Evolutionary conservation across 2,888 invertebrate species (phyloP), one percentile per base, ranked within the genome.

Genomic region (Chrysolina americana): DNA sequence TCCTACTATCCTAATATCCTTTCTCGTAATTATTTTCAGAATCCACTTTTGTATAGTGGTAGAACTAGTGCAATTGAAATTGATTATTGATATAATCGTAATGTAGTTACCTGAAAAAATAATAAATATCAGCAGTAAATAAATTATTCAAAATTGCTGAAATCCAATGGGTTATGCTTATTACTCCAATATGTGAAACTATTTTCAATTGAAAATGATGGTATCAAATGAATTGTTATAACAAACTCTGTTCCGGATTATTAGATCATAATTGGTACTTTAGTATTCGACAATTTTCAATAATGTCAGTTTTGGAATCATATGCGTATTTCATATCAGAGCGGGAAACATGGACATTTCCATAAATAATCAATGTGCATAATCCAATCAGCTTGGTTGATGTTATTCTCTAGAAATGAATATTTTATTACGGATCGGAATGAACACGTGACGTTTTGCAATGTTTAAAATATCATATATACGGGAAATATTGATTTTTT

Each of bases 241-340:
- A 50, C 19, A 9, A 50, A 19, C 5, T 50, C 19, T 62, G 48
- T 71, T 66, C 62, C 15, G 21, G 44, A n/a, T n/a, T 44, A 65
- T 73, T 36, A 59, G n/a, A 56, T 65, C 64, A 65, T 73, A 65
- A 73, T 69, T 73, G 56, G 59, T 56, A 65, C 23, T 59, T 69
- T 17, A 69, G 69, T 71, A 71, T 74, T 73, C 73, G 71, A 50
- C 50, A n/a, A n/a, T n/a, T 17, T 17, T 17, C 50, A 50, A 50
- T 50, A 19, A 19, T n/a, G 50, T 50, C 19, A 50, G 19, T 50
- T 50, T 17, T 50, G 50, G 19, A 50, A 19, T 10, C 19, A 19
- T 50, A 10, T 19, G n/a, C n/a, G n/a, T n/a, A n/a, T n/a, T n/a
- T 6, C 17, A 50, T 50, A 19, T 50, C 50, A 5, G 10, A 50